These are phyloP conservation scores for Leptogaster cylindrica DNA, from an alignment of 2,888 invertebrate genomes.

Conservation along the genomic window DNA sequence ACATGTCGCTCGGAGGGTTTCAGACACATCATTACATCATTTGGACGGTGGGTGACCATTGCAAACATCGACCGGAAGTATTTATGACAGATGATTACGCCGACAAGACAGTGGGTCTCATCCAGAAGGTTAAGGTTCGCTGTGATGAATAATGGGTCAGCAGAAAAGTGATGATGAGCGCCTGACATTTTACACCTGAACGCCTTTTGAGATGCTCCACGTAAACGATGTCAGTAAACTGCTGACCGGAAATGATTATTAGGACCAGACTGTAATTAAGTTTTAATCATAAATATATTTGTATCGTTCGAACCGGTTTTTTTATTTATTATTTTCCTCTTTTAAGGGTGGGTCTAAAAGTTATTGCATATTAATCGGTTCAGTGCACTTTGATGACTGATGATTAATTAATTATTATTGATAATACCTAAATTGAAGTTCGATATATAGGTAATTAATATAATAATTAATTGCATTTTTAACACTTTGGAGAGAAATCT, in stretches of 20 bases:
- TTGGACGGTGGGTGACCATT: slow-evolving; percentile 41
- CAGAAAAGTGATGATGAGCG: slow-evolving; percentile 24
- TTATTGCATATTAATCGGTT: no score
- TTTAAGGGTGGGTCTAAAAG: no score
- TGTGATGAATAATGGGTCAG: slow-evolving; percentile 16
- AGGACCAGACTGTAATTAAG: slow-evolving; percentile 6
- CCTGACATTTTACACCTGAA: slow-evolving; percentile 33
- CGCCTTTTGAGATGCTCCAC: not conserved
- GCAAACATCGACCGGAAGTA: slow-evolving; percentile 46
- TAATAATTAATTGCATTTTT: no score
- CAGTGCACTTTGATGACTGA: no score
- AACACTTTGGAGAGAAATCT: no score
- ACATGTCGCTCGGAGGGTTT: slow-evolving; percentile 23
- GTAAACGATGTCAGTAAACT: slow-evolving; percentile 25
- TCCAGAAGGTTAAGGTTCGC: slow-evolving; percentile 16
- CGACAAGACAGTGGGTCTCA: not conserved
- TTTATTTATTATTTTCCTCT: no score
- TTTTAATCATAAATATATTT: not conserved
- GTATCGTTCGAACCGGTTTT: no score
- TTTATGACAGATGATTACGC: slow-evolving; percentile 47
- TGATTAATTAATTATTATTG: no score
- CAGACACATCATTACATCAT: slow-evolving; percentile 19
- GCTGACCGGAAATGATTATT: slow-evolving; percentile 29
- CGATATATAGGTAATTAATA: no score
- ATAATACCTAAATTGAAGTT: no score